A percentile compares a stretch with the other conserved stretches of the same genome.
Evolutionary conservation across 2,888 invertebrate species (phyloP).

Genomic region (Lampropteryx suffumata): DNA sequence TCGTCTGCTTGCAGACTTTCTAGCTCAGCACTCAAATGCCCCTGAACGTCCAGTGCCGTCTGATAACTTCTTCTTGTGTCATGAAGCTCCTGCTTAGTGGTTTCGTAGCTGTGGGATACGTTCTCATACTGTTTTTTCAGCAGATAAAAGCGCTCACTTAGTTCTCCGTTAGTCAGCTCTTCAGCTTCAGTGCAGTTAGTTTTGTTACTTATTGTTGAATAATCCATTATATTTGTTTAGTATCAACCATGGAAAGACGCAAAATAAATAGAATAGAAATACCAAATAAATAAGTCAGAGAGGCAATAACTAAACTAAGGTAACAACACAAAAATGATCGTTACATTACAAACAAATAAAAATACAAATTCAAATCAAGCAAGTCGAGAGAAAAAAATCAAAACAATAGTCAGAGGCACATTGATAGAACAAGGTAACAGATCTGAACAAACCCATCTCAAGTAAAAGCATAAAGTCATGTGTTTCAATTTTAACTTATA

Average conservation of each 20-base stretch:
- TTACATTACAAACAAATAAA: too few species aligned
- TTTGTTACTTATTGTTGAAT: conserved; percentile 73
- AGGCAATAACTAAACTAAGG: too few species aligned
- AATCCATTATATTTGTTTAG: conserved; percentile 63
- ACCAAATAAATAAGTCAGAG: too few species aligned
- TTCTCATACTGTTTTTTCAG: conserved; percentile 70
- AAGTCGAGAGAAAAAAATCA: too few species aligned
- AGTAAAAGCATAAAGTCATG: too few species aligned
- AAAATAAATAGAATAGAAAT: too few species aligned
- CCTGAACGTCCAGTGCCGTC: conserved; percentile 72
- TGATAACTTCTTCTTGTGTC: conserved; percentile 69
- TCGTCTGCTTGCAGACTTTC: conserved; percentile 69
- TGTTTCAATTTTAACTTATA: too few species aligned
- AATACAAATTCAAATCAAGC: too few species aligned
- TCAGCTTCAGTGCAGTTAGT: conserved; percentile 64
- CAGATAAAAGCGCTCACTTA: conserved; percentile 66
- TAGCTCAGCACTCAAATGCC: conserved; percentile 68
- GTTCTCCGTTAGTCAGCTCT: conserved; percentile 65
- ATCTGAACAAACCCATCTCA: too few species aligned
- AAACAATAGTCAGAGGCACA: too few species aligned
- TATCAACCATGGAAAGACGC: background rate
- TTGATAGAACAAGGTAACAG: too few species aligned
- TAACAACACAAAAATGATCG: too few species aligned
- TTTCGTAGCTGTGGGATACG: conserved; percentile 61
- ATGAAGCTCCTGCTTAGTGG: conserved; percentile 71